These are phyloP conservation scores for Pomatostomus ruficeps DNA, from an alignment of 2,113 vertebrate genomes.

Conservation along the genomic window DNA sequence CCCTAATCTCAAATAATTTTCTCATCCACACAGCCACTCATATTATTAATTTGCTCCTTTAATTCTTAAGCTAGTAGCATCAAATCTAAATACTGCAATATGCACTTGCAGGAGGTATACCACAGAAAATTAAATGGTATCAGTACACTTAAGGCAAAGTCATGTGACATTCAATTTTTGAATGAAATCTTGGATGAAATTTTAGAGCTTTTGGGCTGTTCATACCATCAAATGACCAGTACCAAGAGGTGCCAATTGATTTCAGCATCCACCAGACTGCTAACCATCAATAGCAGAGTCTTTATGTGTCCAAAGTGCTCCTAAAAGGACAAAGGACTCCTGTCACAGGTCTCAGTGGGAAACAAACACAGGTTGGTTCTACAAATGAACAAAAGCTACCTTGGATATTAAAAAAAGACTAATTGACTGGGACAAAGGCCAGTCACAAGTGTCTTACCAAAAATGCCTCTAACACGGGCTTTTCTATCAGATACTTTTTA, in stretches of 20 bases:
- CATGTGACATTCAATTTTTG: neutral
- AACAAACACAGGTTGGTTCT: neutral
- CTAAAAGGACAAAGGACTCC: neutral
- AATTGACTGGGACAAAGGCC: neutral
- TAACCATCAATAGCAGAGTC: neutral
- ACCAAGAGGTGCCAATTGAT: neutral
- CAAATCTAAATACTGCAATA: neutral
- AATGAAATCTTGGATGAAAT: too few relatives aligned
- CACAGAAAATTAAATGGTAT: neutral
- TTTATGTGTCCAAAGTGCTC: fast-evolving
- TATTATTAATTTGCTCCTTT: neutral
- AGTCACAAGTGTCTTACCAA: neutral
- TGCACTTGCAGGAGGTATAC: neutral
- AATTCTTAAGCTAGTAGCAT: neutral
- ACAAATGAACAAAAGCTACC: neutral
- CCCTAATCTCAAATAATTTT: neutral
- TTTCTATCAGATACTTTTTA: neutral
- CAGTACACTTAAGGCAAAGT: neutral
- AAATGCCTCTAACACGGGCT: neutral
- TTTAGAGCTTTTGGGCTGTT: neutral
- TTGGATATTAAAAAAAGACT: neutral
- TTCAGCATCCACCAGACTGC: neutral
- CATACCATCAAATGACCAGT: neutral
- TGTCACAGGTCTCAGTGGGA: neutral
- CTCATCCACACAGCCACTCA: neutral